Percentiles rank a stretch among this genome's conserved stretches.
Evolutionary conservation across 2,888 invertebrate genomes (phyloP).

Genomic region (Ditylenchus weischeri): DNA sequence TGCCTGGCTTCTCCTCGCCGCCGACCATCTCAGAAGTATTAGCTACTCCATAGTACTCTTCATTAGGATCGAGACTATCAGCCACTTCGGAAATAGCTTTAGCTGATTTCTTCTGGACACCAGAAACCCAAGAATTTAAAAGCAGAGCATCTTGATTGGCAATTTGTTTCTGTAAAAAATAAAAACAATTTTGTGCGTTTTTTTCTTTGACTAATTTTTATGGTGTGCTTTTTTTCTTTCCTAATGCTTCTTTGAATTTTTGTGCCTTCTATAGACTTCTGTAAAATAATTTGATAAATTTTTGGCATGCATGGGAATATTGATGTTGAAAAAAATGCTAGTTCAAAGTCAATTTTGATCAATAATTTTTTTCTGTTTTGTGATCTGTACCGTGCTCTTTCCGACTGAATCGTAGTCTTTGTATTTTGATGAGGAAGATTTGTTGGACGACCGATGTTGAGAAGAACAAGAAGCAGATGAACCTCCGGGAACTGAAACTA

Average conservation of each 20-base stretch:
- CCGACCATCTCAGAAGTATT: neutral
- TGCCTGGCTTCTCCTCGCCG: constrained; percentile 10
- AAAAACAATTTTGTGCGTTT: neutral
- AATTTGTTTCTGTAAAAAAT: neutral
- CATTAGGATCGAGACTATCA: constrained; percentile 20
- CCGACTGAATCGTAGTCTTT: constrained; percentile 17
- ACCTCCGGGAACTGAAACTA: constrained; percentile 11
- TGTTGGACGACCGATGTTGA: constrained; percentile 3
- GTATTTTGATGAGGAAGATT: constrained; percentile 19
- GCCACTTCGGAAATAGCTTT: constrained; percentile 11
- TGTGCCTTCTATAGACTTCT: neutral
- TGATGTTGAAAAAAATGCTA: too few relatives aligned
- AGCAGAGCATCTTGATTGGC: constrained; percentile 18
- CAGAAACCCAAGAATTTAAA: constrained; percentile 30
- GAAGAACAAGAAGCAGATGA: constrained; percentile 10
- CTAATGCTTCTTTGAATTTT: neutral
- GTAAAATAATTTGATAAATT: neutral
- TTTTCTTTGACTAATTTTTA: neutral
- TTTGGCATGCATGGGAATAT: neutral
- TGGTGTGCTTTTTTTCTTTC: neutral
- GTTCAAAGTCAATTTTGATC: too few relatives aligned
- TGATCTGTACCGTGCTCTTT: constrained; percentile 21
- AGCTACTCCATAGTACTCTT: constrained; percentile 26
- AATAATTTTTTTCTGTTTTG: too few relatives aligned
- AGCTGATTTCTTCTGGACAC: constrained; percentile 26